These are phyloP conservation scores for Ylistrum balloti DNA, from an alignment of 1,140 invertebrate genomes.

Conservation along the genomic window DNA sequence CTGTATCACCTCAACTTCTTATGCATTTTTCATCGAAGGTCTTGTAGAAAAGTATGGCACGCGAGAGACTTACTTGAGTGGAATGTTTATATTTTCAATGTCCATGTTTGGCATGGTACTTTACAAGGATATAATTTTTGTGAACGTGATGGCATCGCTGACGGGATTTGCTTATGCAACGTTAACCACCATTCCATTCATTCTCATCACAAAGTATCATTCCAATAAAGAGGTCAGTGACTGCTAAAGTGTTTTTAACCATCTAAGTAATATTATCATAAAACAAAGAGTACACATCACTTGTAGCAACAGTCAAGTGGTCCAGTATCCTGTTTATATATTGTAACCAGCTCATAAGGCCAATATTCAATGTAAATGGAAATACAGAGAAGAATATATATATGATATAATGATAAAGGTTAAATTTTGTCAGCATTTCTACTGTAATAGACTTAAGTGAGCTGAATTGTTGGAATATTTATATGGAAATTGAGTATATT, in stretches of 20 bases:
- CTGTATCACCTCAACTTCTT: constrained; percentile 82
- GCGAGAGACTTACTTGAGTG: constrained; percentile 80
- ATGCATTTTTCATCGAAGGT: constrained; percentile 82
- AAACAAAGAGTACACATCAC: too few relatives aligned
- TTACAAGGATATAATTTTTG: constrained; percentile 77
- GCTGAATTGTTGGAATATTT: too few relatives aligned
- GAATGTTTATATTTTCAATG: constrained; percentile 81
- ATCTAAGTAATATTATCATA: too few relatives aligned
- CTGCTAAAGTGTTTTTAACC: neutral
- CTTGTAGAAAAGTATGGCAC: constrained; percentile 80
- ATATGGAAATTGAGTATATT: too few relatives aligned
- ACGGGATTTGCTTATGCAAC: constrained; percentile 83
- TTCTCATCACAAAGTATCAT: constrained; percentile 83
- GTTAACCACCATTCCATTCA: constrained; percentile 83
- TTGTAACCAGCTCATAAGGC: too few relatives aligned
- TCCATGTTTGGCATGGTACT: constrained; percentile 82
- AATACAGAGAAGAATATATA: too few relatives aligned
- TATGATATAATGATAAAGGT: too few relatives aligned
- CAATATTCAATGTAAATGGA: too few relatives aligned
- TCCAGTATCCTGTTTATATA: too few relatives aligned
- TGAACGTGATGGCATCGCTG: constrained; percentile 82
- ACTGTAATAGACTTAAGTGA: too few relatives aligned
- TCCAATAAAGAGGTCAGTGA: constrained; percentile 81
- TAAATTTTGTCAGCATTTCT: too few relatives aligned
- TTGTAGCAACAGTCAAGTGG: too few relatives aligned